These are phyloP conservation scores for Emys orbicularis DNA, from an alignment of 2,797 vertebrate species.

Conservation along the genomic window DNA sequence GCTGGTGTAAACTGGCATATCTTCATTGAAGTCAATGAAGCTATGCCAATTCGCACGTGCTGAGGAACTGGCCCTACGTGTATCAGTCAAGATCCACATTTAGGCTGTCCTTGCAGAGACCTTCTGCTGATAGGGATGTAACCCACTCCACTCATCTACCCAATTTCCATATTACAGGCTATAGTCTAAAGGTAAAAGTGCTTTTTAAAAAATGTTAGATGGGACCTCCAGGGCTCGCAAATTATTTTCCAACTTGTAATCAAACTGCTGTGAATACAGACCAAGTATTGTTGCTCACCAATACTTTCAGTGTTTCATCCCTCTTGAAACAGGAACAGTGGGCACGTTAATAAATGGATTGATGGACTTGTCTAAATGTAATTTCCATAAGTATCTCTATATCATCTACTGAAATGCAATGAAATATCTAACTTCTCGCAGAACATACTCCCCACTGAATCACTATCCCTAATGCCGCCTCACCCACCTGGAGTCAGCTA, in stretches of 20 bases:
- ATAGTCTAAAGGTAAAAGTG: neutral
- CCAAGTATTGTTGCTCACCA: neutral
- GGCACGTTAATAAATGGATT: neutral
- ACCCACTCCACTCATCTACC: neutral
- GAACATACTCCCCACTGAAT: neutral
- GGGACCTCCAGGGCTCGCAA: neutral
- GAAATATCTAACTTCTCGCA: neutral
- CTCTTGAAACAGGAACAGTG: neutral
- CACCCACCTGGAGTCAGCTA: neutral
- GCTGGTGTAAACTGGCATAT: neutral
- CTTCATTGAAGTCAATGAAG: neutral
- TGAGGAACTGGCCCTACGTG: neutral
- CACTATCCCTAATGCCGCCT: neutral
- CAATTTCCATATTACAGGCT: neutral
- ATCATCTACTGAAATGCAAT: neutral
- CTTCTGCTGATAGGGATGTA: neutral
- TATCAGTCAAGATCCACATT: neutral
- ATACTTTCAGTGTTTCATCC: neutral
- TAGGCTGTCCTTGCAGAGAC: neutral
- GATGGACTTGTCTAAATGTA: neutral
- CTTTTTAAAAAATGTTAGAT: neutral
- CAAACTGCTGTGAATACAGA: conserved; percentile 42
- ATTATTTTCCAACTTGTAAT: conserved; percentile 10
- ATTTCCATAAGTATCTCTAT: neutral
- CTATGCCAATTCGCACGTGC: neutral